Conservation (phyloP, 2,888 invertebrate genomes). For the Drosophila engyochracea region DNA sequence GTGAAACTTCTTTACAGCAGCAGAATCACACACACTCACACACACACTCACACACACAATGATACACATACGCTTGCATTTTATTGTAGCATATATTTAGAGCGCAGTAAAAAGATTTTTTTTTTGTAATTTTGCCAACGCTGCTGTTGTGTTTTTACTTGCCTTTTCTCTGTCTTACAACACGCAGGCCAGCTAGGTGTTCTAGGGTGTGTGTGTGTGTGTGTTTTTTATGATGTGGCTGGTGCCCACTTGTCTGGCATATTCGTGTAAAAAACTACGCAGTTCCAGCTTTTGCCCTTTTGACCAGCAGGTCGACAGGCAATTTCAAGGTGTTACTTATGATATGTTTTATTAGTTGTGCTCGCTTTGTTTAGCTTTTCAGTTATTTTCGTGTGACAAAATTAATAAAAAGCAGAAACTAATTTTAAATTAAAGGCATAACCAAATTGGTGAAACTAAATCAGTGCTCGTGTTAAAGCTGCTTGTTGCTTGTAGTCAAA, state of each 20-base stretch:
- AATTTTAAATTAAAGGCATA: neutral
- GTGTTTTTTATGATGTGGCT: slow-evolving; percentile 26
- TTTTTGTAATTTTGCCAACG: slow-evolving; percentile 66
- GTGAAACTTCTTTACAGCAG: slow-evolving; percentile 38
- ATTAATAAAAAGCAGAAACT: neutral
- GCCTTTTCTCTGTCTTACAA: slow-evolving; percentile 1
- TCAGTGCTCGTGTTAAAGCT: neutral
- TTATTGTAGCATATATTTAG: slow-evolving; percentile 49
- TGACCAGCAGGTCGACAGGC: slow-evolving; percentile 11
- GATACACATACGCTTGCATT: slow-evolving; percentile 15
- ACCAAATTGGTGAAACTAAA: too few species aligned
- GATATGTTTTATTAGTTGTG: neutral
- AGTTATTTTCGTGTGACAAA: neutral
- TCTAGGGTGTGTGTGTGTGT: slow-evolving; percentile 12
- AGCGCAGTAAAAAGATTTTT: slow-evolving; percentile 27
- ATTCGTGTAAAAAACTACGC: slow-evolving; percentile 56
- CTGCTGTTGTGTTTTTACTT: slow-evolving; percentile 8
- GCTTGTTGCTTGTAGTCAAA: neutral
- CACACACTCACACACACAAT: neutral
- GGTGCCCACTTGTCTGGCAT: slow-evolving; percentile 73
- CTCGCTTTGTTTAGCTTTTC: neutral
- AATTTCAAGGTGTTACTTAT: slow-evolving; percentile 5
- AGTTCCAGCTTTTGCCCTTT: slow-evolving; percentile 36
- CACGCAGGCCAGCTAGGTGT: slow-evolving; percentile 41
- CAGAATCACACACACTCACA: neutral